These are phyloP conservation scores for Pogonus chalceus DNA, from an alignment of 1,140 invertebrate genomes.

Conservation along the genomic window DNA sequence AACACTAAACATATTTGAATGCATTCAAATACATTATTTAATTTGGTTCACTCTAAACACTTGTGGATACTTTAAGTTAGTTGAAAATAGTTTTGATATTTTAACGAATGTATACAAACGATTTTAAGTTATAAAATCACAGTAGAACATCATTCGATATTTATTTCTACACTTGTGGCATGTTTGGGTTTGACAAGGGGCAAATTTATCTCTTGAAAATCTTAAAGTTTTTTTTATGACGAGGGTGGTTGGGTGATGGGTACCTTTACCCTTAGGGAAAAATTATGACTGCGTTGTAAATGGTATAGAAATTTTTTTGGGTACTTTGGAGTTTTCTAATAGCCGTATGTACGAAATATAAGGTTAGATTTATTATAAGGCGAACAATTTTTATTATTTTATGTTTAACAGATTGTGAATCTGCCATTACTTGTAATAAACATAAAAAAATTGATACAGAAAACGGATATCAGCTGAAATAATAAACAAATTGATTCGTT, in stretches of 20 bases:
- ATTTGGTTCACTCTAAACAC: slow-evolving; percentile 9
- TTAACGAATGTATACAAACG: background rate
- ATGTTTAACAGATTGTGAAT: no score
- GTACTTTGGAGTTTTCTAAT: no score
- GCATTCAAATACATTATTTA: background rate
- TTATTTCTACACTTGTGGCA: slow-evolving; percentile 20
- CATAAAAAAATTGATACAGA: no score
- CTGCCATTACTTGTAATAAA: no score
- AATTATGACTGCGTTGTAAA: background rate
- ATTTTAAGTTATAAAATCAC: background rate
- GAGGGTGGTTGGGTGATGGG: slow-evolving; percentile 10
- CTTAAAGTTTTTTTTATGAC: slow-evolving; percentile 14
- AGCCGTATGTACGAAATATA: no score
- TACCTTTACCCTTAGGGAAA: background rate
- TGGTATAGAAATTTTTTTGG: no score
- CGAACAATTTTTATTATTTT: no score
- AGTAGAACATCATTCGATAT: slow-evolving; percentile 9
- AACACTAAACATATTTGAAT: slow-evolving; percentile 7
- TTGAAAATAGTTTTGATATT: slow-evolving; percentile 15
- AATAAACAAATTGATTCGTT: no score
- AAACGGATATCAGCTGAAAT: no score
- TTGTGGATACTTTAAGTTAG: slow-evolving; percentile 17
- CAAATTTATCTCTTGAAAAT: slow-evolving; percentile 18
- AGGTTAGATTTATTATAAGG: no score
- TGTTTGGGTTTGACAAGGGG: slow-evolving; percentile 17